Conservation (phyloP, 2,113 vertebrate genomes). For the Sciurus niger region DNA sequence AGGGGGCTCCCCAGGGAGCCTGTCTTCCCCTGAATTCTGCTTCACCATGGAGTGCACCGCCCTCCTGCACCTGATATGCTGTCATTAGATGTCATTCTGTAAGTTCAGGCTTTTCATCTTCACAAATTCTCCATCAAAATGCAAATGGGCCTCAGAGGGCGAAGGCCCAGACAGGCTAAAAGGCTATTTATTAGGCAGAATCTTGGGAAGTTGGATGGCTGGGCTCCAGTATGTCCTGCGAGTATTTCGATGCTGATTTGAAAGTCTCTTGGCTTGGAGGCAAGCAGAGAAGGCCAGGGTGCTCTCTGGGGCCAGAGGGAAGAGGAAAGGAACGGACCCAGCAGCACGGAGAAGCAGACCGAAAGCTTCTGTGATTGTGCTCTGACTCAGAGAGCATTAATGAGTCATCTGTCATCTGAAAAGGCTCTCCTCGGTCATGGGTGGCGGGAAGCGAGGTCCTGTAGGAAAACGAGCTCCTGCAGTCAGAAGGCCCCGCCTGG, state of each 20-base stretch:
- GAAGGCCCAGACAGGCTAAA: background rate
- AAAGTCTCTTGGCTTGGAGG: conserved; percentile 46
- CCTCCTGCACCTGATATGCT: background rate
- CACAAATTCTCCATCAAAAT: conserved; percentile 70
- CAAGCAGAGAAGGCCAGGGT: conserved; percentile 35
- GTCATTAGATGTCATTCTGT: conserved; percentile 30
- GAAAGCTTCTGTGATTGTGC: background rate
- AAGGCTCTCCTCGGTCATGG: conserved; percentile 24
- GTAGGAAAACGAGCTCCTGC: background rate
- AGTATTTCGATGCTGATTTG: conserved; percentile 56
- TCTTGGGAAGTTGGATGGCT: background rate
- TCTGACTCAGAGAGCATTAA: conserved; percentile 46
- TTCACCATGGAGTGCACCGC: background rate
- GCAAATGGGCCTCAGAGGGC: conserved; percentile 55
- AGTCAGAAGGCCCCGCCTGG: background rate
- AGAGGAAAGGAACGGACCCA: conserved; percentile 44
- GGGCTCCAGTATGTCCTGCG: conserved; percentile 26
- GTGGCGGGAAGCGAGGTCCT: background rate
- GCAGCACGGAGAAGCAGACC: conserved; percentile 35
- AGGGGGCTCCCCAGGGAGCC: conserved; percentile 9
- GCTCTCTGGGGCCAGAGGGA: conserved; percentile 24
- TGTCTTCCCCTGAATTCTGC: background rate
- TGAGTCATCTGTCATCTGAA: conserved; percentile 63
- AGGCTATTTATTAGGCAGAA: conserved; percentile 62
- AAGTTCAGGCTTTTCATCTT: conserved; percentile 51